Conservation (phyloP, 2,113 vertebrate genomes). For the Poeciliopsis retropinna region DNA sequence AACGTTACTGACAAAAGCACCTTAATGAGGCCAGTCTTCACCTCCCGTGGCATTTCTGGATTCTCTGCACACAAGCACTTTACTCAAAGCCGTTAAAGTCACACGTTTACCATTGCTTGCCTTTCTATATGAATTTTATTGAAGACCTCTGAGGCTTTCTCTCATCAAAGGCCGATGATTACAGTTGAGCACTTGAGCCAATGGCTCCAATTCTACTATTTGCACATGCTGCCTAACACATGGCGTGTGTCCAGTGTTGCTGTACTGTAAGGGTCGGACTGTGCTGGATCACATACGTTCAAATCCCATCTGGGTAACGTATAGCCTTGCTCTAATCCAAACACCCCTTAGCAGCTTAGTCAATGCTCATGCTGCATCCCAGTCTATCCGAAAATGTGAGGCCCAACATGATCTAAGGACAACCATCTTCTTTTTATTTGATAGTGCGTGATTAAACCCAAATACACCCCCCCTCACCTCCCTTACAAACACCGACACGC, state of each 20-base stretch:
- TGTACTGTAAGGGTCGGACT: slow-evolving; percentile 5
- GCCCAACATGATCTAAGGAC: slow-evolving; percentile 52
- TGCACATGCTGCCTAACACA: slow-evolving; percentile 1
- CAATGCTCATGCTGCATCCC: slow-evolving; percentile 53
- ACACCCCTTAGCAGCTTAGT: slow-evolving; percentile 62
- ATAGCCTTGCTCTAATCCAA: slow-evolving; percentile 61
- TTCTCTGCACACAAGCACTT: slow-evolving; percentile 69
- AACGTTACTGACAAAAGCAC: slow-evolving; percentile 50
- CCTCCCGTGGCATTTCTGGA: slow-evolving; percentile 62
- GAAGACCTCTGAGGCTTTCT: slow-evolving; percentile 34
- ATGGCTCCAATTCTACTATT: slow-evolving; percentile 28
- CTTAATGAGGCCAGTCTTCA: slow-evolving; percentile 56
- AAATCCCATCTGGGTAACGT: slow-evolving; percentile 60
- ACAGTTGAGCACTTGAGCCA: slow-evolving; percentile 27
- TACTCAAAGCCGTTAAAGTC: slow-evolving; percentile 59
- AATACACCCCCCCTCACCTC: slow-evolving; percentile 22
- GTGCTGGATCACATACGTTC: slow-evolving; percentile 3
- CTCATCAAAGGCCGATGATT: slow-evolving; percentile 32
- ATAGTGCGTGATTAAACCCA: slow-evolving; percentile 42
- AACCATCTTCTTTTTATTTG: slow-evolving; percentile 68
- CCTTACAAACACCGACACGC: slow-evolving; percentile 18
- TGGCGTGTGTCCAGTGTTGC: not conserved
- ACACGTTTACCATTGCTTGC: slow-evolving; percentile 34
- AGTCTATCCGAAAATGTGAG: slow-evolving; percentile 59
- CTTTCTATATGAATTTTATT: slow-evolving; percentile 48